A percentile compares a stretch with the other conserved stretches of the same genome.
These are phyloP conservation scores for Oxyruncus cristatus DNA, from an alignment of 2,113 vertebrate species.

Conservation along the genomic window DNA sequence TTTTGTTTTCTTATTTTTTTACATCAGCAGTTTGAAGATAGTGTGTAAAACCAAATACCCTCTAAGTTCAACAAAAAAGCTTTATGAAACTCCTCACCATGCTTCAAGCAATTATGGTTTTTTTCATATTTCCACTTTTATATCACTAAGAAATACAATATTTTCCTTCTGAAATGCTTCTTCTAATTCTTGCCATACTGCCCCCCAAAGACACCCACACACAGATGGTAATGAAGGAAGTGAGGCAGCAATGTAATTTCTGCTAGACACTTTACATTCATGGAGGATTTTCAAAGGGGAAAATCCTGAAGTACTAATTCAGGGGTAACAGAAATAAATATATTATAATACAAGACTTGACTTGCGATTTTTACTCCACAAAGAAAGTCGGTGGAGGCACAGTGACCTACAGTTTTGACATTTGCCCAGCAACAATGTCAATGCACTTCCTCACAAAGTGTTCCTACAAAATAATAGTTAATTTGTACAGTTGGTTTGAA, in stretches of 20 bases:
- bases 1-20: neutral
- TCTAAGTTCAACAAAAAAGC: neutral
- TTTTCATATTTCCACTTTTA: neutral
- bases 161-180: constrained; percentile 16
- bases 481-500: constrained; percentile 19
- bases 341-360: neutral
- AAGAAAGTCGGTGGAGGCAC: neutral
- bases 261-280: neutral
- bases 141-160: neutral
- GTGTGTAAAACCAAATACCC: neutral
- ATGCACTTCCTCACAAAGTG: neutral
- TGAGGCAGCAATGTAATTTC: neutral
- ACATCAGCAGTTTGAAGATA: neutral
- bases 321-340: neutral
- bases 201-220: constrained; percentile 32
- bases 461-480: constrained; percentile 7
- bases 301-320: neutral
- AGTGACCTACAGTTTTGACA: neutral
- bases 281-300: neutral
- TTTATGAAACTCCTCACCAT: neutral
- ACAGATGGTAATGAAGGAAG: constrained; percentile 43
- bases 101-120: neutral
- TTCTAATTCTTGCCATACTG: constrained; percentile 14
- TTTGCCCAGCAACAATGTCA: neutral
- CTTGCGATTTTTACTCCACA: neutral